Base-by-base conservation (phyloP, 2,113 vertebrate species). In the Lipophrys pholis region DNA sequence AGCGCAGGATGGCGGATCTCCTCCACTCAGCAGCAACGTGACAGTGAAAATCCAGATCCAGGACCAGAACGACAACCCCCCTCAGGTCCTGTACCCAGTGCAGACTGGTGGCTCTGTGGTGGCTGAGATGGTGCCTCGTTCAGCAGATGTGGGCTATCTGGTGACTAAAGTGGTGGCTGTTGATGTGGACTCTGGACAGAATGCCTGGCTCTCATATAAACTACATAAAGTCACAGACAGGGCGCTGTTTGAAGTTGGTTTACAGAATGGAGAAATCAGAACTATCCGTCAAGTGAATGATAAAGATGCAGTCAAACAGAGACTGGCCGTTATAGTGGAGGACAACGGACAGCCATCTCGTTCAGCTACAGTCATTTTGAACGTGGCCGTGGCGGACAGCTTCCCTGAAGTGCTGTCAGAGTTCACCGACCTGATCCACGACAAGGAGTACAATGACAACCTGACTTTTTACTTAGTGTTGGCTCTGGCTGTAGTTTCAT, bases 101-200 rank as follows among this genome's bases (percentile, higher is more conserved):
- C 83, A 83, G 49, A 82, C 51, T 40, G 68, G 80, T 3, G 57
- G 78, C 36, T 81, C 73, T 66, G 35, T 73, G 38, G 69, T 84
- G 38, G 73, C 69, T 85, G 84, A 90, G 50, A 83, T 91, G 50
- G 82, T 90, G 10, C 81, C 86, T 63, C 82, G 71, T 54, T 70
- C 78, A 46, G 85, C 69, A 68, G 82, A 89, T 79, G 63, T 75
- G 41, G 83, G 76, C 55, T 85, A 81, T 72, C 77, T 90, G 48
- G 80, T 85, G 11, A 87, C 83, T 51, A 91, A 89, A 77, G 83
- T 86, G 15, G 79, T 90, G 36, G 88, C 82, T 76, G 71, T 85
- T 40, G 82, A 87, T 81, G 73, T 66, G 41, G 85, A 90, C 64
- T 90, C 86, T 41, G 82, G 83, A 58, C 87, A 91, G 72, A 91